Percentiles rank a stretch among this genome's conserved stretches.
Evolutionary conservation across 2,113 vertebrate species (phyloP).

Genomic region (Australoheros scitulus): DNA sequence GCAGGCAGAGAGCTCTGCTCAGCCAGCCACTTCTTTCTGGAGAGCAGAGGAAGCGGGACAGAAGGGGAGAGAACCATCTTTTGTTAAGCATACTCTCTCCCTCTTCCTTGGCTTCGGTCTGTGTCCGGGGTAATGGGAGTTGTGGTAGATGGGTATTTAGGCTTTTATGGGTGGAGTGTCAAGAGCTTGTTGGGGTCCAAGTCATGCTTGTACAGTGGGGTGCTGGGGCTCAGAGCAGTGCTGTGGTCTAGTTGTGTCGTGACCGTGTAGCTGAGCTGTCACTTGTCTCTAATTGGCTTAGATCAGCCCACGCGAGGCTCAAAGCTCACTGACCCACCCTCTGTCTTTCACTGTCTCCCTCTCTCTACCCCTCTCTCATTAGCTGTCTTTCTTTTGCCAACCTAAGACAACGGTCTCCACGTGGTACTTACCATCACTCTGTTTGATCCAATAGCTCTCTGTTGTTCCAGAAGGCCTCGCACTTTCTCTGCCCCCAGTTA

Average conservation of each 20-base stretch:
- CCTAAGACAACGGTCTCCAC: slow-evolving; percentile 37
- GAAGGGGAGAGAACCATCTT: slow-evolving; percentile 15
- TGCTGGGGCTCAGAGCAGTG: slow-evolving; percentile 57
- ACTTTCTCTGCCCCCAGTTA: not conserved
- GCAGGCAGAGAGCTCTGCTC: slow-evolving; percentile 24
- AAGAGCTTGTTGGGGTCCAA: slow-evolving; percentile 59
- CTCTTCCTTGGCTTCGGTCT: slow-evolving; percentile 7
- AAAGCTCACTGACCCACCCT: slow-evolving; percentile 73
- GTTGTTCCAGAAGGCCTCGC: slow-evolving; percentile 1
- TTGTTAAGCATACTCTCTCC: slow-evolving; percentile 24
- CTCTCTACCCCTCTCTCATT: slow-evolving; percentile 29
- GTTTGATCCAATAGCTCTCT: slow-evolving; percentile 35
- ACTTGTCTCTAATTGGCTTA: slow-evolving; percentile 81
- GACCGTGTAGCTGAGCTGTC: slow-evolving; percentile 75
- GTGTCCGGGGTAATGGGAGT: slow-evolving; percentile 4
- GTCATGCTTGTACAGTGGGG: slow-evolving; percentile 46
- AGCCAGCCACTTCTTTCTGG: slow-evolving; percentile 49
- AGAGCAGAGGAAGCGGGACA: slow-evolving; percentile 28
- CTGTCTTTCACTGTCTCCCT: slow-evolving; percentile 23
- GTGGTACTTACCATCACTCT: slow-evolving; percentile 17
- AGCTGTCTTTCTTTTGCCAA: slow-evolving; percentile 24
- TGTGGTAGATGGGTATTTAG: slow-evolving; percentile 25
- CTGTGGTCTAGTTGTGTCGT: slow-evolving; percentile 79
- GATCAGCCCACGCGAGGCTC: slow-evolving; percentile 66
- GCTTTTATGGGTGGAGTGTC: slow-evolving; percentile 17